Evolutionary conservation across 2,113 vertebrate genomes (phyloP).

Genomic region (Heteronetta atricapilla): DNA sequence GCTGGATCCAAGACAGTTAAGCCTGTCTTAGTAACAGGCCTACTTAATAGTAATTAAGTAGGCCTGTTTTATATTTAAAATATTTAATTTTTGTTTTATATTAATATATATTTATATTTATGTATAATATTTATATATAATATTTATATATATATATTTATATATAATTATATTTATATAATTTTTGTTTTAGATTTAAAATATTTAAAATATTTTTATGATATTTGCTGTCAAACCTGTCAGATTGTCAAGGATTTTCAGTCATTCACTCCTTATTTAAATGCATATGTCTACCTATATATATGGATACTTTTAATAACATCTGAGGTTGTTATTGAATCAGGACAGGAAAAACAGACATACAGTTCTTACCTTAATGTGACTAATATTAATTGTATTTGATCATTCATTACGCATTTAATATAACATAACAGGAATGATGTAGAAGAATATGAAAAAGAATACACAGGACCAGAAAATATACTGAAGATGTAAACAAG

Average conservation of each 20-base stretch:
- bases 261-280: background rate
- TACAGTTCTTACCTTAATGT: background rate
- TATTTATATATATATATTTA: too few species aligned
- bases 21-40: background rate
- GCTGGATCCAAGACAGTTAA: background rate
- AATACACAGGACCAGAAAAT: background rate
- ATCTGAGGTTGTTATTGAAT: background rate
- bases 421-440: background rate
- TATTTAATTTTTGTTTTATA: too few species aligned
- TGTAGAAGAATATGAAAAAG: background rate
- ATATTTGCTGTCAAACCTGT: background rate
- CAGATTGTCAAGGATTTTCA: background rate
- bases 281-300: background rate
- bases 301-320: background rate
- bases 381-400: background rate
- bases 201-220: background rate
- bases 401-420: background rate
- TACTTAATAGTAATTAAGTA: background rate
- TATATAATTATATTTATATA: too few species aligned
- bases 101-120: too few species aligned
- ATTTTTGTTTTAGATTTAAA: too few species aligned
- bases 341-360: background rate
- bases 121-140: too few species aligned
- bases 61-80: too few species aligned
- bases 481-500: background rate